phyloP scores from a whole-genome alignment of 2,113 vertebrate genomes.

The Microtus montanus region DNA sequence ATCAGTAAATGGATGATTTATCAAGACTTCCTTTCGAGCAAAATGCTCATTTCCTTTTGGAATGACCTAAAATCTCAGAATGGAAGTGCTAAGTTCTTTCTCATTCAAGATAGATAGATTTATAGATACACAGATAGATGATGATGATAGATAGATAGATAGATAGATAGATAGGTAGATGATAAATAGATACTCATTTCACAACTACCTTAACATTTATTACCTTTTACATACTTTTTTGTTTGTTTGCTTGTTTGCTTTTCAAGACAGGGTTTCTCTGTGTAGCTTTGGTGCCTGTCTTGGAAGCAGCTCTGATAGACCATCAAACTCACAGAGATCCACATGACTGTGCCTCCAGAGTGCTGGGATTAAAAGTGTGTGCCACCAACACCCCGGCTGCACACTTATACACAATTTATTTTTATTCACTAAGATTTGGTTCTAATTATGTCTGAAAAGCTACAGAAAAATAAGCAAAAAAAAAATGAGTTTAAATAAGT shows the following conservation, averaged over 20 bases:
- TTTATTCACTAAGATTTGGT: not conserved
- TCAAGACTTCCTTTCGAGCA: slow-evolving; percentile 17
- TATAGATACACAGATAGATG: not conserved
- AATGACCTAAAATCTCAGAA: slow-evolving; percentile 44
- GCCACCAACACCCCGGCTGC: too few species aligned
- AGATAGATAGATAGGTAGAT: not conserved
- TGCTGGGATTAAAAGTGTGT: too few species aligned
- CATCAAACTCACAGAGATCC: too few species aligned
- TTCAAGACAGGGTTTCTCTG: too few species aligned
- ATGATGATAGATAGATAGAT: not conserved
- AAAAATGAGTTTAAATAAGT: not conserved
- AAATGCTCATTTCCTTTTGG: not conserved
- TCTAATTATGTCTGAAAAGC: not conserved
- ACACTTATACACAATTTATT: too few species aligned
- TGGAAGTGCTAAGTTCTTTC: slow-evolving; percentile 1
- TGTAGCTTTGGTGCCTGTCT: too few species aligned
- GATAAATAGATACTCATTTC: not conserved
- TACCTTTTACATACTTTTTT: not conserved
- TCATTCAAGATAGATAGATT: not conserved
- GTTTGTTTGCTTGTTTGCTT: too few species aligned
- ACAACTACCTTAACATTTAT: not conserved
- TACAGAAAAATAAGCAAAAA: slow-evolving; percentile 26
- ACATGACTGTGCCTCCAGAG: too few species aligned
- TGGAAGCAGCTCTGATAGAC: too few species aligned
- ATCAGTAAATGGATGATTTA: slow-evolving; percentile 46